Evolutionary conservation across 2,888 invertebrate species (phyloP), one percentile per base, ranked within the genome.

Genomic region (Aplocera efformata): DNA sequence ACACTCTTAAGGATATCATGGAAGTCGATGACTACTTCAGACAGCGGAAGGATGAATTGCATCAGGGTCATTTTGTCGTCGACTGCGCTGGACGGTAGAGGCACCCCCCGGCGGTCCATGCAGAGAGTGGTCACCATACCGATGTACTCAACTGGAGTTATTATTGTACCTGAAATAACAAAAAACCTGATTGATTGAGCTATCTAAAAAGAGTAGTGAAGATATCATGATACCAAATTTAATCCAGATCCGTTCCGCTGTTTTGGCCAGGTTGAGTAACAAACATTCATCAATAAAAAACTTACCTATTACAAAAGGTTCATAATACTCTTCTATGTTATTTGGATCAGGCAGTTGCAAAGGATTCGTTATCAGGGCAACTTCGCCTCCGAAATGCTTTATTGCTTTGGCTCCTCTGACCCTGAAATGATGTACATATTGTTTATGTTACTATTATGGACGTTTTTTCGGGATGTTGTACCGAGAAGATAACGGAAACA

Each of bases 21-120:
- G 75, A 99, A 99, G 77, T 99, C 98, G 6, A 98, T 82, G 7
- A 99, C 93, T 13, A 99, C 94, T 90, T 99, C 99, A 58, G 94
- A 96, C 4, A 99, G 83, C 0, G 99, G 99, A 33, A 99, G 79
- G 23, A 93, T 81, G 66, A 94, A 97, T 59, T 94, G 94, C 69
- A 98, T 72, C 84, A 98, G 90, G 0, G 97, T 86, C 68, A 96
- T 91, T 21, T 91, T 90, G 48, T 95, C 92, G 70, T 98, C 98
- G 13, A 98, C 94, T 49, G 94, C 93, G 38, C 76, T 90, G 0
- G 93, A 90, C 0, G 92, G 92, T 39, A 91, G 90, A 50, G 94
- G 92, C 0, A 60, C 60, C 0, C 88, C 89, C 9, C 97, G 89
- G 25, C 93, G 89, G 47, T 95, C 94, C 60, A 93, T 86, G 58